A percentile compares a stretch with the other conserved stretches of the same genome.
These are phyloP conservation scores for Parauchenoglanis ngamensis DNA, from an alignment of 2,797 vertebrate genomes.

Conservation along the genomic window DNA sequence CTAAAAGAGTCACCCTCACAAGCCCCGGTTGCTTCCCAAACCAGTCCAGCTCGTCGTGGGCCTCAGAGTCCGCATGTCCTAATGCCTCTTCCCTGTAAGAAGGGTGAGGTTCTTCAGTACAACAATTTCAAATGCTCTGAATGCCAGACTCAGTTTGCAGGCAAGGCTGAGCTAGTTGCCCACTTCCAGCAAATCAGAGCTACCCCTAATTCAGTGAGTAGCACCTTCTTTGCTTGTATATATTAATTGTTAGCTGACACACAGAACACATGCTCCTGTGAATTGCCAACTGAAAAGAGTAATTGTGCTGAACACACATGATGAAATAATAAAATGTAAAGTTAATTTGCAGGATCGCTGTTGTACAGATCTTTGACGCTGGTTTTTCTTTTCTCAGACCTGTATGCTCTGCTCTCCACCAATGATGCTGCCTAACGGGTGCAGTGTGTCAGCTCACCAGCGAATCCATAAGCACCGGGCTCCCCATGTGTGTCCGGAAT, in stretches of 20 bases:
- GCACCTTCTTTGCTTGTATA: neutral
- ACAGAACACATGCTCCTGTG: neutral
- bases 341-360: no score
- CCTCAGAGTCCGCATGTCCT: conserved; percentile 78
- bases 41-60: conserved; percentile 69
- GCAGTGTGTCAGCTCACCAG: conserved; percentile 88
- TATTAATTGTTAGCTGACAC: neutral
- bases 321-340: neutral
- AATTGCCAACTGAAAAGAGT: neutral
- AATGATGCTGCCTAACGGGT: conserved; percentile 92
- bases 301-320: neutral
- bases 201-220: conserved; percentile 70
- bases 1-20: conserved; percentile 69
- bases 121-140: conserved; percentile 83
- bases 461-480: conserved; percentile 86
- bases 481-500: conserved; percentile 91
- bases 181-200: conserved; percentile 87
- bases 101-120: conserved; percentile 72
- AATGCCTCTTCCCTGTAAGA: conserved; percentile 76
- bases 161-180: conserved; percentile 82
- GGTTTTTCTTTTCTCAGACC: conserved; percentile 65
- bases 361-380: neutral
- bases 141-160: conserved; percentile 86
- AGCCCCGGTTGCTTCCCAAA: conserved; percentile 53
- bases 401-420: conserved; percentile 85